A percentile compares a stretch with the other conserved stretches of the same genome.
These are phyloP conservation scores for Phenganax subtilis DNA, from an alignment of 92 coral and sea anemone species.

Conservation along the genomic window DNA sequence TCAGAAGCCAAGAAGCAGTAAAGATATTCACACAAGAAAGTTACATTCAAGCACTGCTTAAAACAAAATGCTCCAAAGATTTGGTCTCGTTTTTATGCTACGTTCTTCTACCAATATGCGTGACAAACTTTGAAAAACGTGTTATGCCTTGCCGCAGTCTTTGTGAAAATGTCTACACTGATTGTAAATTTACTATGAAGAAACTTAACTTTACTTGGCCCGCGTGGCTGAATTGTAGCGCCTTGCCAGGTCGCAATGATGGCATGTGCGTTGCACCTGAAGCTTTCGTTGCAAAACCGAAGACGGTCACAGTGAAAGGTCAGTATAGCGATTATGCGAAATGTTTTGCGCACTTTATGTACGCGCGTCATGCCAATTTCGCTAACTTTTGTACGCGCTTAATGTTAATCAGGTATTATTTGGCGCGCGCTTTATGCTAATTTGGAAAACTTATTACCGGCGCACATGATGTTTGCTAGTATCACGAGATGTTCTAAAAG, in stretches of 20 bases:
- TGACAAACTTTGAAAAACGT: slow-evolving; percentile 29
- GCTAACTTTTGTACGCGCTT: background rate
- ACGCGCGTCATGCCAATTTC: background rate
- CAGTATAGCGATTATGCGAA: background rate
- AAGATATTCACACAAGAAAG: slow-evolving; percentile 35
- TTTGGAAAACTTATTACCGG: no score
- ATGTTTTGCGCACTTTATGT: background rate
- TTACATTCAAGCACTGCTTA: slow-evolving; percentile 45
- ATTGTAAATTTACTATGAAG: slow-evolving; percentile 57
- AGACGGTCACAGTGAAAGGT: background rate
- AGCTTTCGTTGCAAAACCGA: slow-evolving; percentile 45
- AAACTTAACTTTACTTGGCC: slow-evolving; percentile 53
- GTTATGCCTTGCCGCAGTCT: slow-evolving; percentile 66
- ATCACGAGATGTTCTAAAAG: no score
- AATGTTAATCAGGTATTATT: background rate
- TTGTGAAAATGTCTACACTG: slow-evolving; percentile 59
- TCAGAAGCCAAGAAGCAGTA: slow-evolving; percentile 46
- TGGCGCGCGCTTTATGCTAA: no score
- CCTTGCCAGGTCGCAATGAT: slow-evolving; percentile 59
- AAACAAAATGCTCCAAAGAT: slow-evolving; percentile 59
- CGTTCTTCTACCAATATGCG: slow-evolving; percentile 70
- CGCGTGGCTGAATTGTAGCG: slow-evolving; percentile 50
- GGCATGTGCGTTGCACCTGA: slow-evolving; percentile 65
- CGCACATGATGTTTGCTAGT: no score
- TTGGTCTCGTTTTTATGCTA: slow-evolving; percentile 73